Evolutionary conservation across 1,140 invertebrate genomes (phyloP).

Genomic region (Medauroidea extradentata): DNA sequence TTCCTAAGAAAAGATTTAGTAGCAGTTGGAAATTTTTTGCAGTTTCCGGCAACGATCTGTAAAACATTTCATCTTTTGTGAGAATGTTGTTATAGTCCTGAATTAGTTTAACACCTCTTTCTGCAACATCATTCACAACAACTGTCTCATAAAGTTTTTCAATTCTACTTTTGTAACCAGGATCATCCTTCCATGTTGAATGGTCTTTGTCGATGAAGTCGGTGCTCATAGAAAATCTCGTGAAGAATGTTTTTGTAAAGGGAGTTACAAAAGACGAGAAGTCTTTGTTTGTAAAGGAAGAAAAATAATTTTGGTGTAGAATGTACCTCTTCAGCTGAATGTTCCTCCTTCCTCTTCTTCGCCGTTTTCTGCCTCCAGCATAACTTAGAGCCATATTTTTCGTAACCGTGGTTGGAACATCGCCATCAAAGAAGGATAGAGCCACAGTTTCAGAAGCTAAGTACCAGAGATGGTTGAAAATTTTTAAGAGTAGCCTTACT

Average conservation of each 20-base stretch:
- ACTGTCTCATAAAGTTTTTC: no score
- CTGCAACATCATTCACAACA: no score
- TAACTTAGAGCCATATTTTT: not conserved
- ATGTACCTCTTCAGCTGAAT: not conserved
- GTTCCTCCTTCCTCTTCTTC: not conserved
- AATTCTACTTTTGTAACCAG: no score
- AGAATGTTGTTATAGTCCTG: constrained; percentile 33
- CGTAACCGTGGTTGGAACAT: no score
- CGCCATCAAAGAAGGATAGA: no score
- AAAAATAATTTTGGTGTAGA: no score
- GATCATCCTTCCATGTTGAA: constrained; percentile 26
- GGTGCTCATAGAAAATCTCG: not conserved
- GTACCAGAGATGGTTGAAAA: not conserved
- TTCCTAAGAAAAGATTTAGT: no score
- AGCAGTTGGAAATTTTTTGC: not conserved
- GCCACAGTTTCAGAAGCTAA: no score
- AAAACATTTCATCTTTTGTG: constrained; percentile 27
- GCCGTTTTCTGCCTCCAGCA: not conserved
- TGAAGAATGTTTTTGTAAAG: no score
- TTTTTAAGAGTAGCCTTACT: not conserved
- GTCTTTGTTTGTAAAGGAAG: no score
- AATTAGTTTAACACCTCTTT: constrained; percentile 38
- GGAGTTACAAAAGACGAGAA: no score
- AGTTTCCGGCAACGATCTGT: constrained; percentile 31
- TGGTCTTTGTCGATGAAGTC: not conserved